Percentiles rank a stretch among this genome's conserved stretches.
Evolutionary conservation across 2,888 invertebrate species (phyloP).

Genomic region (Cyclophora albipunctata): DNA sequence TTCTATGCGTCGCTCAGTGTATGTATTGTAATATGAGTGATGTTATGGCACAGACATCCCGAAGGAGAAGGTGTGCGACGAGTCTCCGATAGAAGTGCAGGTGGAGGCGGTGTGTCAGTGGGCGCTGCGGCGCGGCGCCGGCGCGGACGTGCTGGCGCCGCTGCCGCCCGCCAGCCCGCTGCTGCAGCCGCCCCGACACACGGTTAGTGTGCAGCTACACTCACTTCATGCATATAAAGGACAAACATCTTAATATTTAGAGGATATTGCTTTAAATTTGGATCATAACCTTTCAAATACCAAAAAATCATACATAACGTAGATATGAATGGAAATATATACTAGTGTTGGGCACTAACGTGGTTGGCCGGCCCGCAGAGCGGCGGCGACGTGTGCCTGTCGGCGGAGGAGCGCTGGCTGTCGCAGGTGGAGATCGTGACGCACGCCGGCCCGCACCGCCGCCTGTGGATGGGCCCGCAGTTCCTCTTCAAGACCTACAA

Average conservation of each 20-base stretch:
- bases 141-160: conserved; percentile 85
- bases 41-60: conserved; percentile 74
- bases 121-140: conserved; percentile 82
- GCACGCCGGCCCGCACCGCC: conserved; percentile 95
- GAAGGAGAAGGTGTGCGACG: conserved; percentile 88
- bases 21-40: not conserved
- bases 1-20: not conserved
- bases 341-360: too few relatives aligned
- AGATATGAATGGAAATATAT: too few relatives aligned
- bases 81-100: conserved; percentile 88
- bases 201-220: too few relatives aligned
- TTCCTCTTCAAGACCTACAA: conserved; percentile 97
- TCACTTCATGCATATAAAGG: too few relatives aligned
- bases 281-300: too few relatives aligned
- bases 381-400: conserved; percentile 60
- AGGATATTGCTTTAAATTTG: too few relatives aligned
- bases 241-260: too few relatives aligned
- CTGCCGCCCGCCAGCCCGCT: conserved; percentile 82
- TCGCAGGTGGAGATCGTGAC: conserved; percentile 98
- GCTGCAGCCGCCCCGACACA: conserved; percentile 34
- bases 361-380: conserved; percentile 34
- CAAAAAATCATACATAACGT: too few relatives aligned
- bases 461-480: conserved; percentile 99
- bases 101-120: conserved; percentile 93
- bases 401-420: conserved; percentile 90